Conservation (phyloP, 2,113 vertebrate genomes). For the Psophia crepitans region DNA sequence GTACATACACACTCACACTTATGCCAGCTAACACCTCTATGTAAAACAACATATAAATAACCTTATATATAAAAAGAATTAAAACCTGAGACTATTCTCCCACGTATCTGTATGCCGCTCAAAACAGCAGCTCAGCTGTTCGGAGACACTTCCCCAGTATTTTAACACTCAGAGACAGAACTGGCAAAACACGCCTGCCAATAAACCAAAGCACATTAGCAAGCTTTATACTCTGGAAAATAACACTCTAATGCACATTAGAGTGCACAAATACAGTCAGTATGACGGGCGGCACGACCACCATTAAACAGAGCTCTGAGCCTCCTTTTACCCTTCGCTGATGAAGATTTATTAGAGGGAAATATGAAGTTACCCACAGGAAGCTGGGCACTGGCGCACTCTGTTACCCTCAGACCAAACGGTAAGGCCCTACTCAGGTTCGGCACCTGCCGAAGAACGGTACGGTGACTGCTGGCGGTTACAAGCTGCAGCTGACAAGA, state of each 20-base stretch:
- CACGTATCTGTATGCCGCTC: not conserved
- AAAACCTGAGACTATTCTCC: not conserved
- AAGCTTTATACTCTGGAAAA: not conserved
- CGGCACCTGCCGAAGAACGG: not conserved
- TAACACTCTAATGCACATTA: rapidly evolving
- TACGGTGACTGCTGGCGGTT: rapidly evolving
- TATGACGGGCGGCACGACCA: rapidly evolving
- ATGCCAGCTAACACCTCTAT: not conserved
- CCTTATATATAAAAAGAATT: not conserved
- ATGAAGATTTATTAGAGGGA: not conserved
- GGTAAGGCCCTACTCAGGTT: not conserved
- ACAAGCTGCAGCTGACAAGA: rapidly evolving
- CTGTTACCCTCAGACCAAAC: not conserved
- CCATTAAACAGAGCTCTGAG: not conserved
- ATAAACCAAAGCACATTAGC: not conserved
- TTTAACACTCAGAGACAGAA: not conserved
- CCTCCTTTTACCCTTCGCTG: too few species aligned
- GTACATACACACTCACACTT: not conserved
- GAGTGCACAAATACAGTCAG: not conserved
- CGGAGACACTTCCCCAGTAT: not conserved
- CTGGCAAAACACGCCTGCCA: not conserved
- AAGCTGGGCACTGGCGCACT: not conserved
- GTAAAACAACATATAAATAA: not conserved
- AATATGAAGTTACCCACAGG: not conserved
- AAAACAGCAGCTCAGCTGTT: not conserved